phyloP scores from a whole-genome alignment of 2,797 vertebrate genomes.

The Scolopax bukidnonensis region DNA sequence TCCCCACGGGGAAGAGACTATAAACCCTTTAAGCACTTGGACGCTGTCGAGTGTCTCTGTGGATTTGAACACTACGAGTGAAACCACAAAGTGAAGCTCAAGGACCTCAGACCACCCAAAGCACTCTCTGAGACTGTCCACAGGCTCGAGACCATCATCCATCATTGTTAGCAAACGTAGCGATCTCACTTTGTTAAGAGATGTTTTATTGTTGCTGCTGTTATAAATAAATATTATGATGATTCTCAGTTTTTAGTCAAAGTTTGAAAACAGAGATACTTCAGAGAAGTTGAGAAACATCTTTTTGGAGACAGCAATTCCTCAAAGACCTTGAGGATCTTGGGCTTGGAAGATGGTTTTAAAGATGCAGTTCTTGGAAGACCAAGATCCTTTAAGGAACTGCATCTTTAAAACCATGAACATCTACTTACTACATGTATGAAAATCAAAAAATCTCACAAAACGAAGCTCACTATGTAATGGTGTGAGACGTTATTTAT shows the following conservation, averaged over 20 bases:
- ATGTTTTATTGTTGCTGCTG: background rate
- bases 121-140: background rate
- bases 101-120: background rate
- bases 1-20: background rate
- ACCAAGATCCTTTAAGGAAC: background rate
- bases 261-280: background rate
- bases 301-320: background rate
- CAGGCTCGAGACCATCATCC: background rate
- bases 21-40: background rate
- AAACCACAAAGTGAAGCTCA: accelerated
- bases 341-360: too few species aligned
- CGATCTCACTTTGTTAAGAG: background rate
- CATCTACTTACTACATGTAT: background rate
- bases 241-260: background rate
- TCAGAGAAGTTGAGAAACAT: background rate
- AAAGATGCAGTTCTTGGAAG: too few species aligned
- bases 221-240: background rate
- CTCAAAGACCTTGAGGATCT: background rate
- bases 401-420: background rate
- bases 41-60: accelerated
- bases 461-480: background rate
- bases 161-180: background rate
- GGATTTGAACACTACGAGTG: accelerated
- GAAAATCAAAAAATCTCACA: background rate
- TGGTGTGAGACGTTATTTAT: accelerated